A percentile compares a stretch with the other conserved stretches of the same genome.
phyloP scores from a whole-genome alignment of 30 jellyfish, hydroid and myxozoan species.

The Chrysaora quinquecirrha region DNA sequence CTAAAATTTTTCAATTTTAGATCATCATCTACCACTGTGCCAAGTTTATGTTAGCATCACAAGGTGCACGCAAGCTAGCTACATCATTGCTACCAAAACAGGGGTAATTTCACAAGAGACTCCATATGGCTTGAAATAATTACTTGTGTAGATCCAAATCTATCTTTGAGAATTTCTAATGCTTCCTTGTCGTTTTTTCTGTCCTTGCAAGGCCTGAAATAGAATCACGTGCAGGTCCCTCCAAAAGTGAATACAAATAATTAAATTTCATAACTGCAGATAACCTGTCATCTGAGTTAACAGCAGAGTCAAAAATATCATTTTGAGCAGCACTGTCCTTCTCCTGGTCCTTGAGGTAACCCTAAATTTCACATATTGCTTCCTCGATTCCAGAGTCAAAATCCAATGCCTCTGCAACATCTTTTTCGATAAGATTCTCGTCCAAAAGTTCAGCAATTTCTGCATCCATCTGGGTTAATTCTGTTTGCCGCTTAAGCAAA shows the following conservation, averaged over 20 bases:
- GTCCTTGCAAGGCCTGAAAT: constrained; percentile 7
- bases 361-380: too few species aligned
- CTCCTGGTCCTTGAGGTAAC: too few species aligned
- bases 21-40: too few species aligned
- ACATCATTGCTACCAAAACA: constrained; percentile 10
- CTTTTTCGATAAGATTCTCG: background rate
- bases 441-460: background rate
- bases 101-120: background rate
- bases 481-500: constrained; percentile 19
- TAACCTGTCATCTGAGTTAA: constrained; percentile 18
- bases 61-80: constrained; percentile 1
- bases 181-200: constrained; percentile 22
- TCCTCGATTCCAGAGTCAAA: too few species aligned
- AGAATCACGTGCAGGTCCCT: constrained; percentile 12
- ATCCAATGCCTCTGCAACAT: background rate
- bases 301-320: constrained; percentile 6
- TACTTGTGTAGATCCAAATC: constrained; percentile 20
- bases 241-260: constrained; percentile 21
- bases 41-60: too few species aligned
- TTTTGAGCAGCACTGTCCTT: background rate
- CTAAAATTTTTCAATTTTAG: too few species aligned
- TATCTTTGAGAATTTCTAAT: background rate
- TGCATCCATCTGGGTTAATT: background rate
- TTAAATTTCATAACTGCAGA: constrained; percentile 20
- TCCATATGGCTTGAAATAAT: constrained; percentile 9